Evolutionary conservation across 2,113 vertebrate genomes (phyloP), one percentile per base, ranked within the genome.

Genomic region (Hiodon alosoides): DNA sequence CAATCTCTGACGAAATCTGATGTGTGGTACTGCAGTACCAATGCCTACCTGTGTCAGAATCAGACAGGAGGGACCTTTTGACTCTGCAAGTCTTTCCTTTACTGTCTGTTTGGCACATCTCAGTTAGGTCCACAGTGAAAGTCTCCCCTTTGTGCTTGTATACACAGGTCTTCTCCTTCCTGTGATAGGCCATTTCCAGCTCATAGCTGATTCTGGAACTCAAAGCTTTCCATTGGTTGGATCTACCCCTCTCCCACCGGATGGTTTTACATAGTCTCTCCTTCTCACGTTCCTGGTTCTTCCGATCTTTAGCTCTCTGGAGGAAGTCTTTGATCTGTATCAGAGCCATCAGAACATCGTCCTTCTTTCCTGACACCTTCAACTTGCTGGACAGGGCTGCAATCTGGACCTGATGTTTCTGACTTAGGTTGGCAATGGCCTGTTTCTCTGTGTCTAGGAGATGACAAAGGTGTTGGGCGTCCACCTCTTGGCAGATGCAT

Each of bases 11-110:
- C 59, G 55, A 71, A 60, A 55, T 48, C 46, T 13, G 46, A 68
- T 54, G 48, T 55, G n/a, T n/a, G n/a, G n/a, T n/a, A n/a, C n/a
- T n/a, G n/a, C n/a, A n/a, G n/a, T n/a, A n/a, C n/a, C n/a, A n/a
- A n/a, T n/a, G 3, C 71, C 61, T 80, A 82, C 85, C 83, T 67
- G 78, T 86, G 31, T 83, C 81, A 4, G 77, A 77, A 70, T 82
- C 81, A 17, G 72, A 75, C 31, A 78, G 62, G 16, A 81, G 72
- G 16, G 69, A 81, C 52, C 83, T 81, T 51, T 80, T 85, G 65
- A 87, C 54, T 17, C 50, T 72, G 10, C 62, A 50, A 5, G 64
- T 47, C 5, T 54, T 72, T 73, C 78, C 76, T 55, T 76, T 84
- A n/a, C 62, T 65, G 67, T 84, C 75, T 1, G 46, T 77, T 50